Conservation (phyloP, 2,888 invertebrate species). For the Apantesis nais region DNA sequence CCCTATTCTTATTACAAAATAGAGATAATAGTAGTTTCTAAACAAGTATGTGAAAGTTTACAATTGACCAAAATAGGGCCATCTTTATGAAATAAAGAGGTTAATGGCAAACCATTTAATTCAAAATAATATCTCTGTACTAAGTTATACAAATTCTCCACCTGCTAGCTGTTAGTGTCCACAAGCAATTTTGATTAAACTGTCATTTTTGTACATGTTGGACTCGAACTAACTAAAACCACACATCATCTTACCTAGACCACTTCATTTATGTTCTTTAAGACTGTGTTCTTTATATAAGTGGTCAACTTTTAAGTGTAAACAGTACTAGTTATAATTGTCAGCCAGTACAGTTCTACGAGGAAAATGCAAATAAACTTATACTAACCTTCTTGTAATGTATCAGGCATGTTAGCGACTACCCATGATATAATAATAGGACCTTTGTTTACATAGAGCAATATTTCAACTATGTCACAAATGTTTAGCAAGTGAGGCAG, state of each 20-base stretch:
- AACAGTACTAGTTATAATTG: too few species aligned
- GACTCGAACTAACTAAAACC: too few species aligned
- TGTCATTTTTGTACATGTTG: too few species aligned
- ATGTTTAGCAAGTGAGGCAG: slow-evolving; percentile 94
- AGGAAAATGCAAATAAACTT: too few species aligned
- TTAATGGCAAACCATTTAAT: not conserved
- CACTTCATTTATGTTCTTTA: too few species aligned
- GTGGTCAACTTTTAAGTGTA: too few species aligned
- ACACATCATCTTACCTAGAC: too few species aligned
- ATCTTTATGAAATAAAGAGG: not conserved
- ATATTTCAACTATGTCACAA: slow-evolving; percentile 93
- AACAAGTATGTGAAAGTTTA: not conserved
- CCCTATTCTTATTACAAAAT: not conserved
- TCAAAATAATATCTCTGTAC: not conserved
- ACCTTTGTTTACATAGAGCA: slow-evolving; percentile 96
- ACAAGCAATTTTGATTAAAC: too few species aligned
- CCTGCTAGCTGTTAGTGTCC: too few species aligned
- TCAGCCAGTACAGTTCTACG: too few species aligned
- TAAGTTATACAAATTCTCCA: not conserved
- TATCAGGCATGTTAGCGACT: slow-evolving; percentile 97
- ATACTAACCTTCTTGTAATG: slow-evolving; percentile 92
- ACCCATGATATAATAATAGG: slow-evolving; percentile 95
- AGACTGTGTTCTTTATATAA: too few species aligned
- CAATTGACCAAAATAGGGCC: not conserved
- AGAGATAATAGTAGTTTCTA: too few species aligned